Percentiles rank a stretch among this genome's conserved stretches.
Conservation (phyloP, 2,888 invertebrate genomes). For the Syritta pipiens region DNA sequence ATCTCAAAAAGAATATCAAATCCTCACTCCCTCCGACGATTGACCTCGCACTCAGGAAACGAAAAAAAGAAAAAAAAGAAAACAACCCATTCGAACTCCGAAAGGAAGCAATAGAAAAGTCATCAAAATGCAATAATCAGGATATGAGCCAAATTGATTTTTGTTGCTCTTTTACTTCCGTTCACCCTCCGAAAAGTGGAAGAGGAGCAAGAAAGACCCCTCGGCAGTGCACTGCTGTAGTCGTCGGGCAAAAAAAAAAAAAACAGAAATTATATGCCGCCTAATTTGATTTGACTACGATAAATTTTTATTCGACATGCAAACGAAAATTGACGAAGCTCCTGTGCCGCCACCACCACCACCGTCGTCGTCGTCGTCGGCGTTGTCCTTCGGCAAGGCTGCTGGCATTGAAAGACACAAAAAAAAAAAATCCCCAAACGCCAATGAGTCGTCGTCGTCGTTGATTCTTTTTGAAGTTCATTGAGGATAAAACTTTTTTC, state of each 20-base stretch:
- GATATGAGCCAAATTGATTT: constrained; percentile 63
- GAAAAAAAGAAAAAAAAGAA: background rate
- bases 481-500: no score
- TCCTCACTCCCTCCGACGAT: constrained; percentile 8
- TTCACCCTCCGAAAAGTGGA: background rate
- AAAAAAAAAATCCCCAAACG: background rate
- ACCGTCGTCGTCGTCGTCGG: no score
- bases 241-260: constrained; percentile 3
- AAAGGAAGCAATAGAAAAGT: constrained; percentile 75
- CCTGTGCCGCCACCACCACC: no score
- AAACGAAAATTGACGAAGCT: constrained; percentile 60
- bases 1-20: background rate
- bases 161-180: constrained; percentile 53
- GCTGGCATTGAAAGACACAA: constrained; percentile 53
- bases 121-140: constrained; percentile 77
- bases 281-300: constrained; percentile 67
- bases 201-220: background rate
- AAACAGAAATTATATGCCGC: constrained; percentile 20
- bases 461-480: constrained; percentile 3
- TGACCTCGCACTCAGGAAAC: constrained; percentile 16
- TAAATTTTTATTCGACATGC: constrained; percentile 63
- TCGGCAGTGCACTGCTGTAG: background rate
- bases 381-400: constrained; percentile 51
- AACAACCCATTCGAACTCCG: background rate
- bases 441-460: background rate